These are phyloP conservation scores for Brachionus asplanchnoidis DNA, from an alignment of 1,140 invertebrate species.

Conservation along the genomic window DNA sequence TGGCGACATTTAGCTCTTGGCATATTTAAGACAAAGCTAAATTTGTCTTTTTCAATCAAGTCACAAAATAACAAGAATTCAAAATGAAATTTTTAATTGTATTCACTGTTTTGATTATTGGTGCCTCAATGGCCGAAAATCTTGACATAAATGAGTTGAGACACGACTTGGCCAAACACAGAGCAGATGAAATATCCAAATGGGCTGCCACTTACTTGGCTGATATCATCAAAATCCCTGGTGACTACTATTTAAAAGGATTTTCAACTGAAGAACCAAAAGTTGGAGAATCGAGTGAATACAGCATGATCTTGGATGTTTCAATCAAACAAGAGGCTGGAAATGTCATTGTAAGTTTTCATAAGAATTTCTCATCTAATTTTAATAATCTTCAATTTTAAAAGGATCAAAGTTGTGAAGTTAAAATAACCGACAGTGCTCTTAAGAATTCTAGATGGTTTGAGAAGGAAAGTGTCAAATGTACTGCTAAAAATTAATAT, in stretches of 20 bases:
- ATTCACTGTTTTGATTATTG: background rate
- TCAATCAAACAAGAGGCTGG: slow-evolving; percentile 17
- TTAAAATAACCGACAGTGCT: slow-evolving; percentile 20
- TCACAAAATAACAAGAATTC: background rate
- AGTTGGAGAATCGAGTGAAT: slow-evolving; percentile 7
- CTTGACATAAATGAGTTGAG: background rate
- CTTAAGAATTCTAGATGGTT: slow-evolving; percentile 30
- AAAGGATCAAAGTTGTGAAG: slow-evolving; percentile 6
- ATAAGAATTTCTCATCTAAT: background rate
- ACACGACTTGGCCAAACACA: background rate
- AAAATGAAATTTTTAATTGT: slow-evolving; percentile 33
- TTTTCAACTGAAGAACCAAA: background rate
- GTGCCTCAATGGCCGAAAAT: background rate
- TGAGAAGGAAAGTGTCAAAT: slow-evolving; percentile 7
- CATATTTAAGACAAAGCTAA: background rate
- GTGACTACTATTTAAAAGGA: slow-evolving; percentile 9
- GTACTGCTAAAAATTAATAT: slow-evolving; percentile 12
- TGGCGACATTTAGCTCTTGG: background rate
- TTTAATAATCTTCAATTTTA: background rate
- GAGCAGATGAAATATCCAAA: slow-evolving; percentile 28
- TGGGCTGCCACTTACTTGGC: slow-evolving; percentile 17
- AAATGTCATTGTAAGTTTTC: background rate
- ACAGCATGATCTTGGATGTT: slow-evolving; percentile 2
- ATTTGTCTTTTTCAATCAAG: background rate
- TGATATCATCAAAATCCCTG: slow-evolving; percentile 12